These are phyloP conservation scores for Thymallus thymallus DNA, from an alignment of 2,113 vertebrate species.

Conservation along the genomic window DNA sequence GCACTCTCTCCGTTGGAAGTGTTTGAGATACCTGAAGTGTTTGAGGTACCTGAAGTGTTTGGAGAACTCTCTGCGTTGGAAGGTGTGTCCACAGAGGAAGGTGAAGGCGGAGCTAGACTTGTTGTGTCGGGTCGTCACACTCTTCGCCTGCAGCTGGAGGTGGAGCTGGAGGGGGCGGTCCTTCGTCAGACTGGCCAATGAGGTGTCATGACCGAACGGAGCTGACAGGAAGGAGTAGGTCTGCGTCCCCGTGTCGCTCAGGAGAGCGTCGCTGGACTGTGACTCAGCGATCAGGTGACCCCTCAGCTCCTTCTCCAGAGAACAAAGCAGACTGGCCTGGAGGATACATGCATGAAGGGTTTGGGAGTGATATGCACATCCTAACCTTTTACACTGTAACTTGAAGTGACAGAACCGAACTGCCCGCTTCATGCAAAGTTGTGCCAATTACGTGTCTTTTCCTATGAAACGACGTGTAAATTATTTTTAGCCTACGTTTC, in stretches of 20 bases:
- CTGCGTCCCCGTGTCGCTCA: constrained; percentile 86
- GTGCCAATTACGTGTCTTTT: too few species aligned
- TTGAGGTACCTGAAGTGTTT: too few species aligned
- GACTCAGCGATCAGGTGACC: constrained; percentile 62
- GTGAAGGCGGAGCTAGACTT: constrained; percentile 87
- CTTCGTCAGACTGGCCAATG: constrained; percentile 77
- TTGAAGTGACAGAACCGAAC: too few species aligned
- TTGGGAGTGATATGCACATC: too few species aligned
- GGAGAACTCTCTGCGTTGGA: constrained; percentile 85
- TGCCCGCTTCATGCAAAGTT: too few species aligned
- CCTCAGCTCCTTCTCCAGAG: background rate
- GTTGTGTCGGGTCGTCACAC: constrained; percentile 85
- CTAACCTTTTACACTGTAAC: too few species aligned
- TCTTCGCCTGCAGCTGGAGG: constrained; percentile 83
- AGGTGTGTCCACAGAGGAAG: constrained; percentile 87
- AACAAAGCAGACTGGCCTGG: background rate
- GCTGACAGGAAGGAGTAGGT: constrained; percentile 83
- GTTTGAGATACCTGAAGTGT: too few species aligned
- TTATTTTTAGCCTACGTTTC: too few species aligned
- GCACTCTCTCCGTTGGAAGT: too few species aligned
- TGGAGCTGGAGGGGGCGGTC: constrained; percentile 70
- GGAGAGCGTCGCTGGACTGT: constrained; percentile 78
- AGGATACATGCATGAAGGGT: too few species aligned
- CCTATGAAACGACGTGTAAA: too few species aligned
- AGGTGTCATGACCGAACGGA: constrained; percentile 75